Evolutionary conservation across 2,888 invertebrate species (phyloP).

Genomic region (Tenthredo mesomela): DNA sequence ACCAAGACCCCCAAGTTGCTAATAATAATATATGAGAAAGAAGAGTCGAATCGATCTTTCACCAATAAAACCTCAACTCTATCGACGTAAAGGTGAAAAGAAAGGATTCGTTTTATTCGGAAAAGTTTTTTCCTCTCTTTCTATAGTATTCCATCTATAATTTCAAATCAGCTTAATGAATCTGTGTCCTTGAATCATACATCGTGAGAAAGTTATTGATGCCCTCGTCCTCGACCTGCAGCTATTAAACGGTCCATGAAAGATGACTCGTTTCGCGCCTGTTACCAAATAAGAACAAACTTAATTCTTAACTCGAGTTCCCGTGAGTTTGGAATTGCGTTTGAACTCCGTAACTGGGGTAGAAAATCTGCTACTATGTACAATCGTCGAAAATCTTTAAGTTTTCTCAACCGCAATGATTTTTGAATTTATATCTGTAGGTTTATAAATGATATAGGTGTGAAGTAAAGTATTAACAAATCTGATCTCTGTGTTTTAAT

Average conservation of each 20-base stretch:
- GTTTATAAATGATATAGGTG: neutral
- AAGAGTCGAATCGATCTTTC: neutral
- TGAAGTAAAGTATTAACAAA: neutral
- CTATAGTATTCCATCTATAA: neutral
- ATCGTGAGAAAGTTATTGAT: neutral
- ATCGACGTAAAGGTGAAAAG: neutral
- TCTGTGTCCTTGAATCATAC: neutral
- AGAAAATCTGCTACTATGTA: neutral
- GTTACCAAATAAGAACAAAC: neutral
- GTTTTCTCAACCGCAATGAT: neutral
- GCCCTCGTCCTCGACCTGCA: neutral
- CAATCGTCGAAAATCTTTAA: neutral
- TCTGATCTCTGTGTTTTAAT: neutral
- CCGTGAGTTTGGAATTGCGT: neutral
- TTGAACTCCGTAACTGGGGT: neutral
- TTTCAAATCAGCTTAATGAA: neutral
- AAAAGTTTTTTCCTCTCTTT: neutral
- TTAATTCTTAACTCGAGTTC: neutral
- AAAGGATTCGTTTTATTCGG: neutral
- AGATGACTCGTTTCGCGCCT: neutral
- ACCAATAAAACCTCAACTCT: neutral
- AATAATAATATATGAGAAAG: neutral
- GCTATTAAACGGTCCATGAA: neutral
- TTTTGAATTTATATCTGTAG: neutral
- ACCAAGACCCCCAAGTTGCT: neutral